Percentiles rank a stretch among this genome's conserved stretches.
These are phyloP conservation scores for Phaetusa simplex DNA, from an alignment of 2,113 vertebrate species.

Conservation along the genomic window DNA sequence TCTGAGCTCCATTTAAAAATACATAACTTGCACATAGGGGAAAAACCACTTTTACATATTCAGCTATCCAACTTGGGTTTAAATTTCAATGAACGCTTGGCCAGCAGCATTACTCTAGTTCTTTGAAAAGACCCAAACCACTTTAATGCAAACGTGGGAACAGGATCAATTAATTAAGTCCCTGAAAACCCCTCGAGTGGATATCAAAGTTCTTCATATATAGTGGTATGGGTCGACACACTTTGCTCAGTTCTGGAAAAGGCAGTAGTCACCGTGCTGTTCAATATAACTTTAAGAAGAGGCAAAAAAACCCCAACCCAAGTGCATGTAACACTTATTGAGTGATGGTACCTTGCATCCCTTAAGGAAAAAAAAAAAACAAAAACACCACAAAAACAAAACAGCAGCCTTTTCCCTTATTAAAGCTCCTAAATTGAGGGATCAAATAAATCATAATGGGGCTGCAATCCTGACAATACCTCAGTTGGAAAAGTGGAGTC, in stretches of 20 bases:
- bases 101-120: not conserved
- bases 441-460: not conserved
- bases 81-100: not conserved
- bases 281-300: not conserved
- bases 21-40: not conserved
- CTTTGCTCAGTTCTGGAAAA: not conserved
- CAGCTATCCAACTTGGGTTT: not conserved
- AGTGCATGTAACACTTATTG: not conserved
- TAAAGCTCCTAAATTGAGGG: not conserved
- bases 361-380: not conserved
- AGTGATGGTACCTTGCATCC: not conserved
- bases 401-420: not conserved
- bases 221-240: fast-evolving
- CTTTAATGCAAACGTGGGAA: not conserved
- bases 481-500: not conserved
- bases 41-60: not conserved
- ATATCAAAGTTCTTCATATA: not conserved
- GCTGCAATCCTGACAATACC: not conserved
- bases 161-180: not conserved
- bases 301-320: not conserved
- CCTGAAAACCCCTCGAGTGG: not conserved
- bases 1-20: not conserved
- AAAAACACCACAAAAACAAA: not conserved
- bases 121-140: not conserved
- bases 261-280: not conserved